Evolutionary conservation across 2,888 invertebrate genomes (phyloP).

Genomic region (Onthophagus sagittarius): DNA sequence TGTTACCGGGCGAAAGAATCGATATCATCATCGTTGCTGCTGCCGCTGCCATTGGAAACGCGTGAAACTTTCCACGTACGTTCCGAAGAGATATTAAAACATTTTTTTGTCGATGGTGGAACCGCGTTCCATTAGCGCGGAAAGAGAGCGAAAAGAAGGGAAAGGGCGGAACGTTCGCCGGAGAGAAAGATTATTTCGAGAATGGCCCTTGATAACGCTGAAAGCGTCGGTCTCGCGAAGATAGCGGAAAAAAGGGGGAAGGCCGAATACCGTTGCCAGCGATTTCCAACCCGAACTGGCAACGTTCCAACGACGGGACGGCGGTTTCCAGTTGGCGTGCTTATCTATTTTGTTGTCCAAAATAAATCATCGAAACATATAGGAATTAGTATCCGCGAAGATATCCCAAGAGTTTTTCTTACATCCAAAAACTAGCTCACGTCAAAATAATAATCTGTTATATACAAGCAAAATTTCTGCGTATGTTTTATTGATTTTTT

Average conservation of each 20-base stretch:
- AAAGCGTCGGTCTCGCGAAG: neutral
- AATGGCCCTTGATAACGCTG: neutral
- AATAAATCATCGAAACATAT: neutral
- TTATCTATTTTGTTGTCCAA: neutral
- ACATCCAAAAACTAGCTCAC: neutral
- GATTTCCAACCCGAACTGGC: neutral
- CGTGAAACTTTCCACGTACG: conserved; percentile 9
- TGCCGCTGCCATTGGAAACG: neutral
- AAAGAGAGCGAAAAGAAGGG: neutral
- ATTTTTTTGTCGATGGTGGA: neutral
- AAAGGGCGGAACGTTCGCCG: neutral
- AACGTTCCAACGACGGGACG: neutral
- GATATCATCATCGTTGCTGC: neutral
- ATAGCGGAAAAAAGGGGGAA: neutral
- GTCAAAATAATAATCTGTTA: neutral
- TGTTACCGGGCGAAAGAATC: conserved; percentile 36
- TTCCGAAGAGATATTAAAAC: conserved; percentile 12
- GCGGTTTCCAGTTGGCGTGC: neutral
- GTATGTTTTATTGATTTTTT: neutral
- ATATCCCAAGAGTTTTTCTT: neutral
- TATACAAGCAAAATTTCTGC: too few species aligned
- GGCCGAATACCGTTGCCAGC: neutral
- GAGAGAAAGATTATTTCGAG: neutral
- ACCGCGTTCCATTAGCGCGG: neutral
- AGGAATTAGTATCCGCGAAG: neutral